A percentile compares a stretch with the other conserved stretches of the same genome.
Evolutionary conservation across 2,113 vertebrate genomes (phyloP).

Genomic region (Psilopsiagon aymara): DNA sequence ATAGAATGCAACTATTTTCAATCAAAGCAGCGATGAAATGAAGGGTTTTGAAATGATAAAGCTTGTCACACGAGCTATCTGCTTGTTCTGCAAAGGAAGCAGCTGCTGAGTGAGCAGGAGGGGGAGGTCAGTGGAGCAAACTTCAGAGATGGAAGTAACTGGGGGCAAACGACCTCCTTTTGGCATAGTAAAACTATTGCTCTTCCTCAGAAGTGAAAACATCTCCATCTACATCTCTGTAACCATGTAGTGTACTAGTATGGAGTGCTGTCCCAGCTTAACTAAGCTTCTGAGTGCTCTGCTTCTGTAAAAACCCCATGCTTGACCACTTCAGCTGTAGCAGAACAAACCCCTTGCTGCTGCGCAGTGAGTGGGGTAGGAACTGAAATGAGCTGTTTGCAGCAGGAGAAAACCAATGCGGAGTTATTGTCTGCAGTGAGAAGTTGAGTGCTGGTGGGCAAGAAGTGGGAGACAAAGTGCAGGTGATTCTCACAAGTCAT

Average conservation of each 20-base stretch:
- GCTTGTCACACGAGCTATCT: background rate
- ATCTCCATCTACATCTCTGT: no score
- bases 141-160: background rate
- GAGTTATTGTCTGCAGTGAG: background rate
- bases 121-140: background rate
- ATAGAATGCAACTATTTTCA: background rate
- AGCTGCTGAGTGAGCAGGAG: background rate
- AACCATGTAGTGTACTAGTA: background rate
- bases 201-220: background rate
- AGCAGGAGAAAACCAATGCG: background rate
- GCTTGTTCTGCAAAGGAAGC: background rate
- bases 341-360: background rate
- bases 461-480: background rate
- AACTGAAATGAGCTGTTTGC: no score
- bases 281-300: background rate
- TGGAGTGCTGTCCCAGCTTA: background rate
- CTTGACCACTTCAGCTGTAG: fast-evolving
- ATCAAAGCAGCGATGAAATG: background rate
- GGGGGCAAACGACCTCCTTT: background rate
- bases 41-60: background rate
- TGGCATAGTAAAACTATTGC: background rate
- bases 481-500: background rate
- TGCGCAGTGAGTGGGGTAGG: fast-evolving
- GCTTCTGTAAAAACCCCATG: background rate
- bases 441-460: background rate